phyloP scores from a whole-genome alignment of 1,140 invertebrate genomes.

The Drosophila oshimai region DNA sequence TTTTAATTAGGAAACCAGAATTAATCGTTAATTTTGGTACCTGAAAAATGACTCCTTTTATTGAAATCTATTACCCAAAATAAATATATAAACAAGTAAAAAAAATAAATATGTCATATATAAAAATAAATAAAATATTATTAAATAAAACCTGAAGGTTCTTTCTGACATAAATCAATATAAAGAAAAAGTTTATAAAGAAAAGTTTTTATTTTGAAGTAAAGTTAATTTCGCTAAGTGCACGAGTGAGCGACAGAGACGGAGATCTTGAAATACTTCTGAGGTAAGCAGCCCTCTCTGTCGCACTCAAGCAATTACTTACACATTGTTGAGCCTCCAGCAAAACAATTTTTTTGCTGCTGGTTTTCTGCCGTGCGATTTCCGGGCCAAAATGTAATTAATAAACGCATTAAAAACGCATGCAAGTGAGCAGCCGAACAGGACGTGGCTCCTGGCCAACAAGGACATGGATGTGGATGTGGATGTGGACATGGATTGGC shows the following conservation, averaged over 20 bases:
- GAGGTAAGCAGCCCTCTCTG: constrained; percentile 7
- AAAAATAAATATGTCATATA: neutral
- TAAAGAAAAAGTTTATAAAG: too few species aligned
- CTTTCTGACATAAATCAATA: too few species aligned
- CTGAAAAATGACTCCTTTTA: too few species aligned
- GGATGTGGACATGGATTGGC: neutral
- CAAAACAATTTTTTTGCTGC: constrained; percentile 51
- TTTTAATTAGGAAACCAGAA: too few species aligned
- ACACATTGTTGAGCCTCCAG: constrained; percentile 69
- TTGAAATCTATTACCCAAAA: too few species aligned
- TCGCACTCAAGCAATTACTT: constrained; percentile 52
- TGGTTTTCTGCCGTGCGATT: constrained; percentile 51
- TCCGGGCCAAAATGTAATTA: constrained; percentile 70
- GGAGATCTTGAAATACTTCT: constrained; percentile 43
- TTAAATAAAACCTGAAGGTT: too few species aligned
- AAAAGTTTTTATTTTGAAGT: neutral
- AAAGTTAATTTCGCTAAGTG: neutral
- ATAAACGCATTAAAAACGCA: constrained; percentile 78
- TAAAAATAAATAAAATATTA: neutral
- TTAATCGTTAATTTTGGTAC: too few species aligned
- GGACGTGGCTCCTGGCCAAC: constrained; percentile 21
- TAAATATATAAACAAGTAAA: neutral
- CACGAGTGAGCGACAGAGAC: constrained; percentile 3
- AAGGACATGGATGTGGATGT: constrained; percentile 16
- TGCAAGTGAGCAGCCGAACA: constrained; percentile 60